These are phyloP conservation scores for Isurus oxyrinchus DNA, from an alignment of 2,113 vertebrate genomes.

Conservation along the genomic window DNA sequence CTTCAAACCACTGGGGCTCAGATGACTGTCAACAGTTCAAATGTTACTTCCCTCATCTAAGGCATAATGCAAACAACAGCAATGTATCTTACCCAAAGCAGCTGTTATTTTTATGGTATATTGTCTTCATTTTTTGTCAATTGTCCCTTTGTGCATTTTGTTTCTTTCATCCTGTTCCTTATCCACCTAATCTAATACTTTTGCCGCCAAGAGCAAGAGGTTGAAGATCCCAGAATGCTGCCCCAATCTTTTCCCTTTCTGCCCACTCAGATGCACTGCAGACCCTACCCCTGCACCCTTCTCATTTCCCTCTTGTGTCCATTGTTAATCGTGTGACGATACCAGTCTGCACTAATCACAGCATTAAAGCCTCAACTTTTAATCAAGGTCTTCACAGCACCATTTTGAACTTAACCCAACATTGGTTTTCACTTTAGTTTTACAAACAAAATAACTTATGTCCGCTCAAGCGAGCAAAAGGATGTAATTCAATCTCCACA, in stretches of 20 bases:
- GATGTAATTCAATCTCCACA: neutral
- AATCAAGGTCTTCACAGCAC: neutral
- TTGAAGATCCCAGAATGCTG: neutral
- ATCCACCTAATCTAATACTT: neutral
- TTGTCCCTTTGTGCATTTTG: neutral
- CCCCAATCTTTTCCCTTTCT: neutral
- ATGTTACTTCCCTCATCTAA: neutral
- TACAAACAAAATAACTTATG: neutral
- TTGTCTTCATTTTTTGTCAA: neutral
- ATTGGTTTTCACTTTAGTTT: neutral
- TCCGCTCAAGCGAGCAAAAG: neutral
- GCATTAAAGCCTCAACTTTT: neutral
- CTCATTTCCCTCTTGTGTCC: neutral
- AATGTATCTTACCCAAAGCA: neutral
- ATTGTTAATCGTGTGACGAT: neutral
- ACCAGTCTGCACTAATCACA: neutral
- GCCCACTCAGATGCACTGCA: neutral
- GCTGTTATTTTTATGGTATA: neutral
- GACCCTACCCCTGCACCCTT: neutral
- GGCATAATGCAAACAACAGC: neutral
- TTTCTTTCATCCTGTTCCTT: neutral
- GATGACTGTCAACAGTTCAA: neutral
- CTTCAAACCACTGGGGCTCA: neutral
- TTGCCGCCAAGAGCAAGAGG: neutral
- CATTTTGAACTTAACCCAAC: neutral